phyloP scores from a whole-genome alignment of 2,113 vertebrate genomes.

The Desmodus rotundus region DNA sequence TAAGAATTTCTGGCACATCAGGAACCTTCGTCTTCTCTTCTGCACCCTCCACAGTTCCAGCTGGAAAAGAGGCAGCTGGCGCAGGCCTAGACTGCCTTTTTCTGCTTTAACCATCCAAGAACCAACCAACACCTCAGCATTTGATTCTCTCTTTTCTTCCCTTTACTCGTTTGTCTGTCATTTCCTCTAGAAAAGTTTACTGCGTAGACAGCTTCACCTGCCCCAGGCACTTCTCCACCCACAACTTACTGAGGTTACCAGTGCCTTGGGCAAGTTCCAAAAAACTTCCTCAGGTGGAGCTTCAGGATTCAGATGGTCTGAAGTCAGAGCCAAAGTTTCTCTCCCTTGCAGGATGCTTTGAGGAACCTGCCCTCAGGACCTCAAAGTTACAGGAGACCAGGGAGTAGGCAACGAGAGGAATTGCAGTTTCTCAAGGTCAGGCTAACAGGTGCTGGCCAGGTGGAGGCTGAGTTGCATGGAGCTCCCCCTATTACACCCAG shows the following conservation, averaged over 20 bases:
- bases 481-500: neutral
- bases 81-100: neutral
- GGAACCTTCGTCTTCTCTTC: no score
- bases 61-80: no score
- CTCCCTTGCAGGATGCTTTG: no score
- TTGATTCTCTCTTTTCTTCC: neutral
- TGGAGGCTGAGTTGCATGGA: neutral
- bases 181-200: neutral
- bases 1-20: no score
- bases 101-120: neutral
- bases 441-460: no score
- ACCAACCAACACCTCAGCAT: neutral
- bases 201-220: neutral
- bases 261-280: neutral
- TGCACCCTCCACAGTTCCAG: no score
- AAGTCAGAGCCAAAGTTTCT: neutral
- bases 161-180: constrained; percentile 10
- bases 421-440: neutral
- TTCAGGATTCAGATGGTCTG: neutral
- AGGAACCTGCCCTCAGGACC: neutral
- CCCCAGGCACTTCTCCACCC: neutral
- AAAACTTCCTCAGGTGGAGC: neutral
- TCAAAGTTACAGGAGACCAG: neutral
- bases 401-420: neutral
- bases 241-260: neutral